Evolutionary conservation across 2,888 invertebrate species (phyloP).

Genomic region (Pharmacophagus antenor): DNA sequence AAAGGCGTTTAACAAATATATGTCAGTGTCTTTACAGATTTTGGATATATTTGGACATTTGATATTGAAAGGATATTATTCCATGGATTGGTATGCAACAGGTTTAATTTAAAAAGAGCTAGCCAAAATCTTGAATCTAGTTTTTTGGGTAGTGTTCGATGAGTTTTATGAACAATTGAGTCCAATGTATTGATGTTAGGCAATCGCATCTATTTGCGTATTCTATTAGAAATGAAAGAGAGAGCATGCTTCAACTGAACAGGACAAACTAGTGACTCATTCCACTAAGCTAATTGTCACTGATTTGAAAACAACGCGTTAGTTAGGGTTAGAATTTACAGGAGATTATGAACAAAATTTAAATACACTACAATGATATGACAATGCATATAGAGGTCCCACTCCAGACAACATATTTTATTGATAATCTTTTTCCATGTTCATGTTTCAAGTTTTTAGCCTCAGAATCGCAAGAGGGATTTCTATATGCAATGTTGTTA

Average conservation of each 20-base stretch:
- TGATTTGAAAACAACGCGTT: constrained; percentile 56
- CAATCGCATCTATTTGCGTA: constrained; percentile 54
- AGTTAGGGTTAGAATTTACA: constrained; percentile 36
- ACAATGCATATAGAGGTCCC: constrained; percentile 30
- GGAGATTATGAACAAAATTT: constrained; percentile 28
- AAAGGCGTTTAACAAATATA: neutral
- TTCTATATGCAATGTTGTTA: constrained; percentile 5
- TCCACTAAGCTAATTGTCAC: constrained; percentile 51
- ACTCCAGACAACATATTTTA: neutral
- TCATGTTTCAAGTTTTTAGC: no score
- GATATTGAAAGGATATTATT: constrained; percentile 6
- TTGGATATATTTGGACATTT: constrained; percentile 7
- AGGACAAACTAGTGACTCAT: constrained; percentile 34
- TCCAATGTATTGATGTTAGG: constrained; percentile 55
- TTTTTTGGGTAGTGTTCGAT: constrained; percentile 27
- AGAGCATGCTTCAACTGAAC: constrained; percentile 58
- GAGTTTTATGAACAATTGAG: constrained; percentile 42
- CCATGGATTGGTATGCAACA: constrained; percentile 1
- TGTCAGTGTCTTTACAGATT: neutral
- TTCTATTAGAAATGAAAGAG: constrained; percentile 51
- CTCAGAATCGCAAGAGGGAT: constrained; percentile 2
- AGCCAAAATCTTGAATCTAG: constrained; percentile 9
- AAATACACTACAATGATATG: constrained; percentile 29
- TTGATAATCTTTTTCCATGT: no score
- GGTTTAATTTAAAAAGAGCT: constrained; percentile 3